A percentile compares a stretch with the other conserved stretches of the same genome.
phyloP scores from a whole-genome alignment of 2,888 invertebrate genomes.

The Brenthis daphne region DNA sequence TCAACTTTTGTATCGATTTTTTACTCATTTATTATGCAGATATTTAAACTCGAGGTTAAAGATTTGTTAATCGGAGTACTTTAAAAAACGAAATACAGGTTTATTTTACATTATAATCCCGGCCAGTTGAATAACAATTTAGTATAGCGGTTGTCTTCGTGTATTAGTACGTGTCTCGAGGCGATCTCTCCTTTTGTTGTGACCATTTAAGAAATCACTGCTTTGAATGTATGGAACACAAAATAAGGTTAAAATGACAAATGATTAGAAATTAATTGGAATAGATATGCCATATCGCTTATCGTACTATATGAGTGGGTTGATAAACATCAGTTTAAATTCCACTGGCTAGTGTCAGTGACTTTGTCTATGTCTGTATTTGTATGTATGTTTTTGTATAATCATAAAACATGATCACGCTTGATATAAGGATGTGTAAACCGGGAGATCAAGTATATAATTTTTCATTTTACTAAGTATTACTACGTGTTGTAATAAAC shows the following conservation, averaged over 20 bases:
- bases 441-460: too few relatives aligned
- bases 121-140: constrained; percentile 27
- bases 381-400: too few relatives aligned
- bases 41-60: constrained; percentile 3
- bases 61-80: constrained; percentile 4
- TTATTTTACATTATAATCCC: constrained; percentile 17
- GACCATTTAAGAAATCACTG: not conserved
- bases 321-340: too few relatives aligned
- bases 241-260: not conserved
- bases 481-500: too few relatives aligned
- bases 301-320: not conserved
- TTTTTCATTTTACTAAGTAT: too few relatives aligned
- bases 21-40: constrained; percentile 2
- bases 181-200: constrained; percentile 23
- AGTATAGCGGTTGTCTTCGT: constrained; percentile 23
- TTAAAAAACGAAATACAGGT: constrained; percentile 18
- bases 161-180: constrained; percentile 22
- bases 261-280: not conserved
- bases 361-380: too few relatives aligned
- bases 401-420: too few relatives aligned
- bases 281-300: not conserved
- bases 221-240: not conserved
- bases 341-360: too few relatives aligned
- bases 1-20: not conserved
- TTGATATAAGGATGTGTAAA: too few relatives aligned